Evolutionary conservation across 2,797 vertebrate genomes (phyloP).

Genomic region (Rhyacichthys aspro): DNA sequence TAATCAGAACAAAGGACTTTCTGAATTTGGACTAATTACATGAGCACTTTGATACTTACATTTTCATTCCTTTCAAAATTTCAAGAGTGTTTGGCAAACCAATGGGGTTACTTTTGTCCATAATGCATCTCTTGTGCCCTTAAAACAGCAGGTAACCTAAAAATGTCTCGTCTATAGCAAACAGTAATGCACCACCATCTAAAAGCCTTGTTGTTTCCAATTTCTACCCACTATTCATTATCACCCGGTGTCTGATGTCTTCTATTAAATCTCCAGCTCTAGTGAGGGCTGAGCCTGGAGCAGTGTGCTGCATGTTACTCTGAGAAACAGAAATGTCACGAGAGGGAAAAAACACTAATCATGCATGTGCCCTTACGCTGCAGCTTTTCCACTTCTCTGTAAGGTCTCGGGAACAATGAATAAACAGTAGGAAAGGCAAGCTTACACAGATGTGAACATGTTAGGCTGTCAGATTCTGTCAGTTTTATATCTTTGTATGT

Average conservation of each 20-base stretch:
- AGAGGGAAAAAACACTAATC: constrained; percentile 50
- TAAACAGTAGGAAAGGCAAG: constrained; percentile 43
- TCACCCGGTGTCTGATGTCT: too few relatives aligned
- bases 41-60: too few relatives aligned
- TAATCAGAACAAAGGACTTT: constrained; percentile 48
- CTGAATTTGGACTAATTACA: too few relatives aligned
- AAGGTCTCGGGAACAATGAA: constrained; percentile 47
- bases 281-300: constrained; percentile 33
- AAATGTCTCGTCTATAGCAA: too few relatives aligned
- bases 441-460: constrained; percentile 39
- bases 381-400: constrained; percentile 15
- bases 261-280: constrained; percentile 38
- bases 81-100: too few relatives aligned
- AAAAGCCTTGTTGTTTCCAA: too few relatives aligned
- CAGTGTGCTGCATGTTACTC: constrained; percentile 47
- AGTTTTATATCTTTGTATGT: constrained; percentile 36
- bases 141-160: too few relatives aligned
- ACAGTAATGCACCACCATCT: too few relatives aligned
- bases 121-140: too few relatives aligned
- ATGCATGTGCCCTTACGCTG: constrained; percentile 26
- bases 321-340: constrained; percentile 57
- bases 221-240: too few relatives aligned
- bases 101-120: too few relatives aligned
- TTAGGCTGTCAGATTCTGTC: constrained; percentile 3
- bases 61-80: too few relatives aligned